Evolutionary conservation across 1,140 invertebrate genomes (phyloP), one percentile per base, ranked within the genome.

Genomic region (Mesaphorura yosii): DNA sequence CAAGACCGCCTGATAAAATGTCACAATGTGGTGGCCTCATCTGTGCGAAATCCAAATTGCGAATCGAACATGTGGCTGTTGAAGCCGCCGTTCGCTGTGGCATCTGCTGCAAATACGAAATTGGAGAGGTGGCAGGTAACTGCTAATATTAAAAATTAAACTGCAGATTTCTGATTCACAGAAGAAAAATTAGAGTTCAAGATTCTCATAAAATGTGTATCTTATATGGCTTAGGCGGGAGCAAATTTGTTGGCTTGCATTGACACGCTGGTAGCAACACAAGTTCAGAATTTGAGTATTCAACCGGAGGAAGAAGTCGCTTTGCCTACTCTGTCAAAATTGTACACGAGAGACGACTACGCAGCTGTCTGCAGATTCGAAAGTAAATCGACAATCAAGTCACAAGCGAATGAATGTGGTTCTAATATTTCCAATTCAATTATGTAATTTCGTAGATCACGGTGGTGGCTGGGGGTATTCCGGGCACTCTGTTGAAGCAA

Each of bases 401-500:
- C n/a, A n/a, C n/a, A n/a, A n/a, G n/a, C n/a, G n/a, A n/a, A n/a
- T n/a, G n/a, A n/a, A n/a, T n/a, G n/a, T n/a, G n/a, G n/a, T n/a
- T n/a, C n/a, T n/a, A n/a, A n/a, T n/a, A n/a, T n/a, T n/a, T n/a
- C n/a, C n/a, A n/a, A n/a, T n/a, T n/a, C n/a, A n/a, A n/a, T n/a
- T n/a, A n/a, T n/a, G n/a, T n/a, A n/a, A n/a, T 7, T 57, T 44
- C 56, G 5, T 55, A 81, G 79, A 75, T 71, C 86, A 92, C 68
- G 94, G 94, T 26, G 92, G 92, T 47, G 92, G 92, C 6, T 98
- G 94, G 94, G 92, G 93, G 3, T 98, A 98, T 70, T 91, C 89
- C 2, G 88, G 86, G 0, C 88, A 95, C 68, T 93, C 88, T 12
- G 81, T 96, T 42, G 93, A 97, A 72, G 92, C 93, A 6, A 83